Evolutionary conservation across 2,888 invertebrate genomes (phyloP), one percentile per base, ranked within the genome.

Genomic region (Pediacus dermestoides): DNA sequence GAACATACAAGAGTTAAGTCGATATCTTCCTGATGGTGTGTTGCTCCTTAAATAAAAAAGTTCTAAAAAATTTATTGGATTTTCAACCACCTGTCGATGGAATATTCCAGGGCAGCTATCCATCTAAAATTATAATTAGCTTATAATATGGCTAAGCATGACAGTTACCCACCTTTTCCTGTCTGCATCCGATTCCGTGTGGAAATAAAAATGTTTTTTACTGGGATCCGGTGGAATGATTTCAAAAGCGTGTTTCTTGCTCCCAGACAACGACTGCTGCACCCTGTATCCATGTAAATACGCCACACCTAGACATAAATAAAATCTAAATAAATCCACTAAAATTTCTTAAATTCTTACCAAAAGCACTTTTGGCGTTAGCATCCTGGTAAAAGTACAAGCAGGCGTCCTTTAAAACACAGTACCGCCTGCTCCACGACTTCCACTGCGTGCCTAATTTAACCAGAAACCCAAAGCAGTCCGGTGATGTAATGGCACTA

Each of bases 261-360:
- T 88, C n/a, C 88, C 85, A 3, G 85, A 78, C 16, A 84, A 81
- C 48, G 85, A 81, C 26, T 83, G 85, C 70, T 92, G 91, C 50
- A 94, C 88, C 63, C 84, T 81, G 71, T 93, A 95, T 33, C 95
- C 95, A 68, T 95, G 95, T 27, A 96, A 78, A 68, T 92, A 92
- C 30, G 89, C 88, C 73, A 94, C 89, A 40, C 91, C 91, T 91
- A 55, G 3, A 64, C 59, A 32, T 39, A 42, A 43, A 12, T 34
- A 42, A 12, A n/a, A 28, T 14, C 6, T 16, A 21, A 12, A 16
- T 13, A 35, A 18, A 12, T 8, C 6, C 2, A n/a, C 7, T 6
- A 11, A 30, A 30, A 30, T 10, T 11, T 31, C 9, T 13, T 31
- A 12, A 16, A 25, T 12, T 15, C 6, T 73, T 70, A 89, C 94